Evolutionary conservation across 92 coral and sea anemone genomes (phyloP).

Genomic region (Chrysogorgia sp.): DNA sequence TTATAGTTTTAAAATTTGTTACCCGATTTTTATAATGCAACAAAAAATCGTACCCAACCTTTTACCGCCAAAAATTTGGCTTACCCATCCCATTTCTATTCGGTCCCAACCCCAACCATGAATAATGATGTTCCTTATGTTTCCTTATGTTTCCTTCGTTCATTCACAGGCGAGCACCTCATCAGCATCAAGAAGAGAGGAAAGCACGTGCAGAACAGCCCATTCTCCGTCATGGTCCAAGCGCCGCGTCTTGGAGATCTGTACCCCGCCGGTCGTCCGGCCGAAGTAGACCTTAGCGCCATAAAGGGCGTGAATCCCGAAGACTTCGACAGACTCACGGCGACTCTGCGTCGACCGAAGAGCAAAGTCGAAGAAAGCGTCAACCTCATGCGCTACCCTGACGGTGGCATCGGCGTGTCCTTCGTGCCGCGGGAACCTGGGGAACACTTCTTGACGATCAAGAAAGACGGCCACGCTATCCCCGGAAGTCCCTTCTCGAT

Average conservation of each 20-base stretch:
- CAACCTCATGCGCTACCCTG: constrained; percentile 75
- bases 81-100: too few relatives aligned
- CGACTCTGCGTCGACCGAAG: constrained; percentile 88
- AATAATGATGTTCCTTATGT: too few relatives aligned
- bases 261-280: constrained; percentile 92
- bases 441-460: constrained; percentile 86
- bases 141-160: too few relatives aligned
- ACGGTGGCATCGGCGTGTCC: constrained; percentile 76
- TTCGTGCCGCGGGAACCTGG: constrained; percentile 95
- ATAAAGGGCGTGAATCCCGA: constrained; percentile 79
- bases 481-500: constrained; percentile 99
- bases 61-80: too few relatives aligned
- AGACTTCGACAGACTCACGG: constrained; percentile 68
- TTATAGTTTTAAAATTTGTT: too few relatives aligned
- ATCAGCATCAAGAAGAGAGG: constrained; percentile 83
- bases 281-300: constrained; percentile 70
- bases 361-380: constrained; percentile 88
- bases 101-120: too few relatives aligned
- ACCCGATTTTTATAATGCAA: too few relatives aligned
- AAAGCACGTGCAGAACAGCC: constrained; percentile 92
- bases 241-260: constrained; percentile 95
- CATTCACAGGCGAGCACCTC: constrained; percentile 76
- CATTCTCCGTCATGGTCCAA: constrained; percentile 96
- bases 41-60: too few relatives aligned
- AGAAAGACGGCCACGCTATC: constrained; percentile 72